phyloP scores from a whole-genome alignment of 2,797 vertebrate genomes.

The Danio choprae region DNA sequence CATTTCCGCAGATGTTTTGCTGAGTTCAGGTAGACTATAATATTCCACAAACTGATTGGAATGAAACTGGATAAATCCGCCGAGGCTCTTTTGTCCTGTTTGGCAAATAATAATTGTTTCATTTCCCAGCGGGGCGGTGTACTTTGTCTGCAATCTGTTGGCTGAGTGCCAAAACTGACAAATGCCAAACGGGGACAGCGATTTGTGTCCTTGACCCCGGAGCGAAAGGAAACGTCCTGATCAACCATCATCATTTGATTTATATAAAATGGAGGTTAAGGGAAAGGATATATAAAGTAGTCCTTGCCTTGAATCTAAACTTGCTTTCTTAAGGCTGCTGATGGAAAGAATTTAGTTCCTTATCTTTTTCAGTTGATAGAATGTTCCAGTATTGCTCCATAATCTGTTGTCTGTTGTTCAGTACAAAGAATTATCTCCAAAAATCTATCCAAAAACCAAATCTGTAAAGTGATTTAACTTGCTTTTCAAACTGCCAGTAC shows the following conservation, averaged over 20 bases:
- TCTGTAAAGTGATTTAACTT: not conserved
- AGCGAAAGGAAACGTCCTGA: conserved; percentile 24
- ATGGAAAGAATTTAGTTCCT: conserved; percentile 4
- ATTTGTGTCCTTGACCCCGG: conserved; percentile 39
- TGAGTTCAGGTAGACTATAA: not conserved
- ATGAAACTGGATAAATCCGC: conserved; percentile 21
- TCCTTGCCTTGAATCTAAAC: not conserved
- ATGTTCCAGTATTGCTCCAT: conserved; percentile 11
- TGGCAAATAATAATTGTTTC: conserved; percentile 48
- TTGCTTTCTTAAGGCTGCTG: not conserved
- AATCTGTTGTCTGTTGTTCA: conserved; percentile 11
- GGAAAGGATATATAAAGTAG: not conserved
- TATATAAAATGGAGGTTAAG: not conserved
- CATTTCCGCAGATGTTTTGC: not conserved
- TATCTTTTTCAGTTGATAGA: conserved; percentile 17
- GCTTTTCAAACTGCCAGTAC: not conserved
- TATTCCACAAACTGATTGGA: conserved; percentile 17
- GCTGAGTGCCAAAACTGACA: conserved; percentile 59
- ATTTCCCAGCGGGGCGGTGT: conserved; percentile 45
- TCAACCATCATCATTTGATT: not conserved
- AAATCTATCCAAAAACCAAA: not conserved
- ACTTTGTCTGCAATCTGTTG: conserved; percentile 57
- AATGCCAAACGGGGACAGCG: conserved; percentile 51
- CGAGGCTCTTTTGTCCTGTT: conserved; percentile 46
- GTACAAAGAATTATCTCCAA: conserved; percentile 8